Evolutionary conservation across 2,797 vertebrate species (phyloP), one percentile per base, ranked within the genome.

Genomic region (Borostomias antarcticus): DNA sequence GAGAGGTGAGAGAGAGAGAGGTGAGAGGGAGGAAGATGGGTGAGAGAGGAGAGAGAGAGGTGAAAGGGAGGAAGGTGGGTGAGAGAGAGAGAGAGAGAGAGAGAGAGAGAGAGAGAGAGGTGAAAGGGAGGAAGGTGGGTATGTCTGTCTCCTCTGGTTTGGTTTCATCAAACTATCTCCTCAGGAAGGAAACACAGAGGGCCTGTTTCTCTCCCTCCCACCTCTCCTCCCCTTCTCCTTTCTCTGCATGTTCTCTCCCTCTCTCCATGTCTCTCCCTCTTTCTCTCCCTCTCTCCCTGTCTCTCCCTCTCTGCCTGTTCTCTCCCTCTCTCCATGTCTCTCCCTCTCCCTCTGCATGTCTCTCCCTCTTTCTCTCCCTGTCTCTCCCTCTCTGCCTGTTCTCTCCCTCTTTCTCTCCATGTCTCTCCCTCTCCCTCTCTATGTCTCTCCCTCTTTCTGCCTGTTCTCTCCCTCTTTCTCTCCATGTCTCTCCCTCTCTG

Each of bases 131-230:
- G 56, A 13, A n/a, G 63, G 40, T 72, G 40, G 40, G 58, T 11
- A 11, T 15, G 9, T 29, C 17, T 3, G 28, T 66, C 69, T 69
- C 77, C 73, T 5, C 58, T 70, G 58, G 78, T 70, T 84, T 80
- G 79, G 80, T 80, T 85, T 80, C 66, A 64, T 69, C 47, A 79
- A 80, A 85, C 76, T 69, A 81, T 84, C 72, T 76, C 68, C 83
- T 78, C 72, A 75, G 68, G 40, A 54, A n/a, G 13, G 29, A 43
- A 43, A 78, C 67, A 79, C 76, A 81, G 70, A 78, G 51, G 75
- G 65, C 67, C 73, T 63, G 32, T 56, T 50, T 53, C 60, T 52
- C 47, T 62, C 51, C 13, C 51, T 26, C 48, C 15, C n/a, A n/a
- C n/a, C 28, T 32, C 51, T 25, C 52, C 48, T 37, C 37, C 51